phyloP scores from a whole-genome alignment of 2,113 vertebrate species.

The Mesocricetus auratus region DNA sequence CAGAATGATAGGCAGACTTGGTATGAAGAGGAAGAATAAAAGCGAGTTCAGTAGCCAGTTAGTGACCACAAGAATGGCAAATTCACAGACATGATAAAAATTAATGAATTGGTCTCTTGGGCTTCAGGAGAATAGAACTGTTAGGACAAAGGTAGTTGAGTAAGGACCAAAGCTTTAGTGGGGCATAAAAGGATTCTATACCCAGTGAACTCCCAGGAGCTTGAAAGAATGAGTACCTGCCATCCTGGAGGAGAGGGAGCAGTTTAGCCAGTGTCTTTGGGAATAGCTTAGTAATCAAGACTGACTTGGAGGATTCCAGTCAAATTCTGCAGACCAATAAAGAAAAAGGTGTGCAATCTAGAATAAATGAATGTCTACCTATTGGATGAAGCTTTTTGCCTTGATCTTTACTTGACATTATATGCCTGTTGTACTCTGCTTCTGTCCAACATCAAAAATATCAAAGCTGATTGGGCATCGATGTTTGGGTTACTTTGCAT shows the following conservation, averaged over 20 bases:
- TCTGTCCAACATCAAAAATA: not conserved
- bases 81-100: not conserved
- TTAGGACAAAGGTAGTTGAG: not conserved
- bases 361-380: not conserved
- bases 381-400: not conserved
- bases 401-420: not conserved
- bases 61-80: not conserved
- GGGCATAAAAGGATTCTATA: not conserved
- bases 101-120: not conserved
- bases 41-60: not conserved
- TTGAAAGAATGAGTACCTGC: not conserved
- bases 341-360: not conserved
- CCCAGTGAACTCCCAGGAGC: not conserved
- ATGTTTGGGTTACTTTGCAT: not conserved
- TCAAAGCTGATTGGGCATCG: not conserved
- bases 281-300: not conserved
- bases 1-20: not conserved
- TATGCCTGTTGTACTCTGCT: not conserved
- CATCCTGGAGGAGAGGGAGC: not conserved
- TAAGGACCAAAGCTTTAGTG: not conserved
- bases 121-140: not conserved
- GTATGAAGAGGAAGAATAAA: not conserved
- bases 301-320: not conserved
- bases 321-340: not conserved
- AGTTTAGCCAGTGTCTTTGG: not conserved